Base-by-base conservation (phyloP, 2,797 vertebrate species). In the Anguilla megastoma region DNA sequence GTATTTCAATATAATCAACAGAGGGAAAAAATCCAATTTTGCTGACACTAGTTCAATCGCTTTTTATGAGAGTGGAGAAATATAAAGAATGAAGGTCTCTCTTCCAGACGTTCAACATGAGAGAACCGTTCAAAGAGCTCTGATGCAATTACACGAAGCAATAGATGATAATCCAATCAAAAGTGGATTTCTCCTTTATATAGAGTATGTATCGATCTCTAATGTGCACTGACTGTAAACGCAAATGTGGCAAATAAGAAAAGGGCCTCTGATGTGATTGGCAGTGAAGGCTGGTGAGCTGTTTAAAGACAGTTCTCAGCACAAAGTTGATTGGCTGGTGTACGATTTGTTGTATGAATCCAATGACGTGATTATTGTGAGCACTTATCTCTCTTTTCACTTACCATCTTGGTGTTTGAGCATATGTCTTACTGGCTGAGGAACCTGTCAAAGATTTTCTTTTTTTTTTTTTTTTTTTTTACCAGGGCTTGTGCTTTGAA, bases 1-100 rank as follows among this genome's bases (percentile, higher is more conserved):
- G 98, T 93, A 98, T 98, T 98, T 97, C 96, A 95, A 97, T 98
- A 97, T 97, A 98, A 99, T 98, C 95, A 97, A 97, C 97, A 95
- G 97, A 97, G 96, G 96, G 45, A 94, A 97, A 96, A 95, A 98
- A 99, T 97, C 97, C 97, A 98, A 99, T 99, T 98, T 95, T 93
- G 90, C 95, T 95, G 95, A 95, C 95, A 95, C 96, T 96, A 98
- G 99, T 98, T 97, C 95, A 95, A 99, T 99, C 98, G 97, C 95
- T 96, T 98, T 95, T 97, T 98, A 97, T 97, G 94, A 95, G 96
- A 99, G 97, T 97, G 96, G 96, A 97, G 97, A 98, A 98, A 98
- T 98, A 99, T 99, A 98, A 98, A 98, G 97, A 97, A 96, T 92
- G 94, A 94, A 97, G 96, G 96, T 96, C 96, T 95, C 95, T 92